These are phyloP conservation scores for Bufotes viridis DNA, from an alignment of 2,797 vertebrate species.

Conservation along the genomic window DNA sequence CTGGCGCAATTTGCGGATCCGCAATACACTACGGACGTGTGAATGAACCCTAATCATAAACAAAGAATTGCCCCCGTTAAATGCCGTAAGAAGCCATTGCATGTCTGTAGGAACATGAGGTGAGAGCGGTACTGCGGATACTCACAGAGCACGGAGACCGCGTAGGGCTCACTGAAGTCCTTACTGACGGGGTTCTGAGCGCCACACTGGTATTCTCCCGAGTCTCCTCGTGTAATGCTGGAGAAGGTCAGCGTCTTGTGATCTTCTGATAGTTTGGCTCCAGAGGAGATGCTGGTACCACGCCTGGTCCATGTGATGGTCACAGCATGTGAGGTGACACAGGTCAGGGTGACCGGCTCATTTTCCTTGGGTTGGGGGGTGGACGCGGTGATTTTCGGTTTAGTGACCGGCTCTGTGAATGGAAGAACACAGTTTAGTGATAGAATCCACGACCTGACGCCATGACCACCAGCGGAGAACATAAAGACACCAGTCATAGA, in stretches of 20 bases:
- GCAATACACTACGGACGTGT: too few relatives aligned
- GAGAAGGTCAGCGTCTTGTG: slow-evolving; percentile 35
- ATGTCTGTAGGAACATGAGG: too few relatives aligned
- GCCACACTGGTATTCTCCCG: slow-evolving; percentile 35
- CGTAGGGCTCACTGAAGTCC: slow-evolving; percentile 5
- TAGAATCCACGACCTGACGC: neutral
- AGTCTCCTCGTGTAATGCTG: neutral
- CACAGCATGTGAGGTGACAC: neutral
- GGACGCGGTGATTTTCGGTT: slow-evolving; percentile 7
- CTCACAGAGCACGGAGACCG: slow-evolving; percentile 46
- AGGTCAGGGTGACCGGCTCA: slow-evolving; percentile 8
- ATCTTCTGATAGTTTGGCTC: neutral
- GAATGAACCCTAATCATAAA: too few relatives aligned
- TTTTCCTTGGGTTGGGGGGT: slow-evolving; percentile 23
- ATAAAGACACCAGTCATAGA: too few relatives aligned
- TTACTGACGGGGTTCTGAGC: slow-evolving; percentile 7
- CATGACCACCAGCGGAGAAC: neutral
- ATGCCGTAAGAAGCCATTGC: too few relatives aligned
- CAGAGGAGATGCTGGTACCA: neutral
- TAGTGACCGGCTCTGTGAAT: slow-evolving; percentile 34
- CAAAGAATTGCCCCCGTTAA: too few relatives aligned
- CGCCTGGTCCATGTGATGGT: neutral
- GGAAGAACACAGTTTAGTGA: neutral
- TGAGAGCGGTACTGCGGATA: neutral
- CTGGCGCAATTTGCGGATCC: too few relatives aligned